phyloP scores from a whole-genome alignment of 2,113 vertebrate species.

The Aspiorhynchus laticeps region DNA sequence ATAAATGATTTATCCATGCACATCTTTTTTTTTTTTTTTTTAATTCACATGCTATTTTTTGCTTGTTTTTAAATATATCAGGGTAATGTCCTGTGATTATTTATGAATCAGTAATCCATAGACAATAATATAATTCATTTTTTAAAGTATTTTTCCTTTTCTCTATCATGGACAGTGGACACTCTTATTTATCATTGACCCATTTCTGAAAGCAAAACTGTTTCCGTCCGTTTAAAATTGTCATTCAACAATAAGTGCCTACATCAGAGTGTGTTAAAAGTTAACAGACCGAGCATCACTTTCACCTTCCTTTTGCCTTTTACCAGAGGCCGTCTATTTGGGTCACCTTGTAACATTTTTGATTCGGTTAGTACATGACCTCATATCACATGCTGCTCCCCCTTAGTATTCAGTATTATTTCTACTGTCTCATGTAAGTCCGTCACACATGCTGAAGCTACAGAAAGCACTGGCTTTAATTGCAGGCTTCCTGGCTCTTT shows the following conservation, averaged over 20 bases:
- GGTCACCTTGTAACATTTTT: not conserved
- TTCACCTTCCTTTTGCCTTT: not conserved
- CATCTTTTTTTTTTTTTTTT: too few species aligned
- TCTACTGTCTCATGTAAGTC: not conserved
- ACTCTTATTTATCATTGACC: not conserved
- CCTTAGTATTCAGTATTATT: not conserved
- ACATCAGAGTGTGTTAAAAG: not conserved
- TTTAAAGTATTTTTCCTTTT: not conserved
- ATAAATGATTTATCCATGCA: too few species aligned
- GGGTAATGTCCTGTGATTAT: not conserved
- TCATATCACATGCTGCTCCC: slow-evolving; percentile 1
- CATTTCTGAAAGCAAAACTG: not conserved
- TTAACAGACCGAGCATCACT: not conserved
- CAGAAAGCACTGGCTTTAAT: not conserved
- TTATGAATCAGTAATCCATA: not conserved
- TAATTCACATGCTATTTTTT: too few species aligned
- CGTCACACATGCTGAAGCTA: not conserved
- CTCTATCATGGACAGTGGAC: not conserved
- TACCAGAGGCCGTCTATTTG: not conserved
- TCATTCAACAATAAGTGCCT: not conserved
- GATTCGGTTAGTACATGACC: not conserved
- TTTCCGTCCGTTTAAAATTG: not conserved
- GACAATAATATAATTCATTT: not conserved
- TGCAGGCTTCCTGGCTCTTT: slow-evolving; percentile 7
- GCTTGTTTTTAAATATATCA: too few species aligned